These are phyloP conservation scores for Leucophenga maculata DNA, from an alignment of 2,888 invertebrate genomes.

Conservation along the genomic window DNA sequence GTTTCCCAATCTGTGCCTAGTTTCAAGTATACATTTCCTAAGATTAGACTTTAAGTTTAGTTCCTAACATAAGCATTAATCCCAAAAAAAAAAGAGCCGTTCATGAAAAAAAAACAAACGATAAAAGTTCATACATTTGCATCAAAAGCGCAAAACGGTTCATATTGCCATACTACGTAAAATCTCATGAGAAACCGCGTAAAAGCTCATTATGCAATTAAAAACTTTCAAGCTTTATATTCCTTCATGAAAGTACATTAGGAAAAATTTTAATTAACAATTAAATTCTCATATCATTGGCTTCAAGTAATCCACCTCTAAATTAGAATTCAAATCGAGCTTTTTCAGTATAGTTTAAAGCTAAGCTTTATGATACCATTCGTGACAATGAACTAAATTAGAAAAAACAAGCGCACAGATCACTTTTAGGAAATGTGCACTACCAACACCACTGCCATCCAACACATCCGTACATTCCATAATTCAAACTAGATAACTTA, in stretches of 20 bases:
- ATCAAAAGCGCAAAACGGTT: not conserved
- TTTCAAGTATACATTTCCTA: slow-evolving; percentile 41
- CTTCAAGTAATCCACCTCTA: slow-evolving; percentile 43
- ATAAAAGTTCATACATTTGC: not conserved
- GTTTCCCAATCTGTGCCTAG: slow-evolving; percentile 74
- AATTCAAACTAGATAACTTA: not conserved
- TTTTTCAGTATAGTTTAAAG: not conserved
- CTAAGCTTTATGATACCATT: not conserved
- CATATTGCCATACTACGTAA: no score
- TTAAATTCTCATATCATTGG: slow-evolving; percentile 28
- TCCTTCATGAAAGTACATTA: not conserved
- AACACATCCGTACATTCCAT: not conserved
- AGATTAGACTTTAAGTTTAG: slow-evolving; percentile 43
- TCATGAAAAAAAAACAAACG: not conserved
- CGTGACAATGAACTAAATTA: slow-evolving; percentile 9
- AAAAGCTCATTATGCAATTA: no score
- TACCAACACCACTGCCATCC: not conserved
- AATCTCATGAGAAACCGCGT: no score
- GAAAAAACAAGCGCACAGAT: slow-evolving; percentile 51
- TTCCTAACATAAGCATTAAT: not conserved
- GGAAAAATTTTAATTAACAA: not conserved
- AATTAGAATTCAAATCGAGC: slow-evolving; percentile 22
- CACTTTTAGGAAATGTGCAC: slow-evolving; percentile 36
- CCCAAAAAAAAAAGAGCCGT: not conserved
- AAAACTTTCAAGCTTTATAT: not conserved